Base-by-base conservation (phyloP, 2,888 invertebrate genomes). In the Ctena decussata region DNA sequence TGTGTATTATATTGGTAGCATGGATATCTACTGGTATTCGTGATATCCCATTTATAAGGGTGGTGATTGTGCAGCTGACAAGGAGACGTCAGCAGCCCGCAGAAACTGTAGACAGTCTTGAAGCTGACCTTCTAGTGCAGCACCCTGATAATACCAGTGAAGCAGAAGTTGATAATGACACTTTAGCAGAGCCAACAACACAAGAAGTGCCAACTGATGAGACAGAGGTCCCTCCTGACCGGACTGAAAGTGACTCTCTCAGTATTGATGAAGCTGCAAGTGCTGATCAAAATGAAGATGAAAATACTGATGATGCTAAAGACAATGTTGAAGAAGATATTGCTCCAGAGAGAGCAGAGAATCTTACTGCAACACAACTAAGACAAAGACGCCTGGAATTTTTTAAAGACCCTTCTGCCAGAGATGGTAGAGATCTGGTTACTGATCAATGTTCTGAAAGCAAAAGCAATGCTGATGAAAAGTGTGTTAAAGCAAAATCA, bases 11-110 rank as follows among this genome's bases (percentile, higher is more conserved):
- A 0, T 96, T 97, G 87, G 96, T 97, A 76, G 97, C 98, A 77
- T 98, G 98, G 96, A 97, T 97, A 96, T 98, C 98, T 87, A 98
- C 98, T 0, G 97, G 97, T 86, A 98, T 97, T 82, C 96, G 97
- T 0, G 97, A 97, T 65, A 97, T 97, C 2, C 97, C 97, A 3
- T 92, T 94, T 53, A 91, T 95, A 41, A 91, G 93, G 49, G 92
- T 94, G 12, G 92, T 94, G 73, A 91, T 94, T 44, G 89, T 94
- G 0, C 94, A 94, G 80, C 77, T 93, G 6, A 91, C 91, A 46
- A 82, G 93, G 44, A 83, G 88, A 57, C 71, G 78, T 60, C 80
- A 85, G 8, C 70, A 70, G 39, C 35, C 27, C 6, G 49, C 11
- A 3, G 27, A 30, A 8, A 6, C 60, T 27, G 27, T 27, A 18